Conservation (phyloP, 2,113 vertebrate genomes). For the Gadus macrocephalus region DNA sequence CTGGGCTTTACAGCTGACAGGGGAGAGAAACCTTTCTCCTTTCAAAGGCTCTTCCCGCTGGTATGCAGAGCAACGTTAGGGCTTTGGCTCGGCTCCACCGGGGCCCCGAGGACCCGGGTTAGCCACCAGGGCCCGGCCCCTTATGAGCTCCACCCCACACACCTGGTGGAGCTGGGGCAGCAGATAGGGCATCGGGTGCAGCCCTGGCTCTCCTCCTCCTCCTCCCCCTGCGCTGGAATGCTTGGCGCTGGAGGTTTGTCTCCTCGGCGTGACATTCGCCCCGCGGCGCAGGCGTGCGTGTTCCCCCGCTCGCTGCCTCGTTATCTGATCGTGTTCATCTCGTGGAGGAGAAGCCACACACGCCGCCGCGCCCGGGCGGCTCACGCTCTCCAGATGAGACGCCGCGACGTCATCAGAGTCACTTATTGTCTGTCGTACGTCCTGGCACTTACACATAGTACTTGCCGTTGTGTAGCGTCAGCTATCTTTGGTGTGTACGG, state of each 20-base stretch:
- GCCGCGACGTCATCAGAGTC: neutral
- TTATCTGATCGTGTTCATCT: constrained; percentile 7
- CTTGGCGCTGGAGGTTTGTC: neutral
- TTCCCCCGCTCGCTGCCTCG: neutral
- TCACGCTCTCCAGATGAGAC: neutral
- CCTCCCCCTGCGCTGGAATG: no score
- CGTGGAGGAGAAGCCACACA: neutral
- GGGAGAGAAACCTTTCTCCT: constrained; percentile 39
- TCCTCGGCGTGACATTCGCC: neutral
- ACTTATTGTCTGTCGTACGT: neutral
- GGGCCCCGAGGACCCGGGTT: neutral
- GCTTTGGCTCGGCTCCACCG: constrained; percentile 34
- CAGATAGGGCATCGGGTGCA: no score
- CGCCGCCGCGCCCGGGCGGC: neutral
- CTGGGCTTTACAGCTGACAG: constrained; percentile 56
- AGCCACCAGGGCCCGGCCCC: no score
- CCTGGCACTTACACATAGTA: no score
- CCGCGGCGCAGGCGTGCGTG: neutral
- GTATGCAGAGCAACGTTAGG: constrained; percentile 38
- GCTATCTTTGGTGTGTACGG: no score
- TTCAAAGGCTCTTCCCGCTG: constrained; percentile 46
- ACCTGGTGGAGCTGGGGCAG: no score
- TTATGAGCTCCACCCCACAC: no score
- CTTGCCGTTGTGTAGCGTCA: no score
- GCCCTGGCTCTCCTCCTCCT: no score